Base-by-base conservation (phyloP, 2,113 vertebrate genomes). In the Hemicordylus capensis region DNA sequence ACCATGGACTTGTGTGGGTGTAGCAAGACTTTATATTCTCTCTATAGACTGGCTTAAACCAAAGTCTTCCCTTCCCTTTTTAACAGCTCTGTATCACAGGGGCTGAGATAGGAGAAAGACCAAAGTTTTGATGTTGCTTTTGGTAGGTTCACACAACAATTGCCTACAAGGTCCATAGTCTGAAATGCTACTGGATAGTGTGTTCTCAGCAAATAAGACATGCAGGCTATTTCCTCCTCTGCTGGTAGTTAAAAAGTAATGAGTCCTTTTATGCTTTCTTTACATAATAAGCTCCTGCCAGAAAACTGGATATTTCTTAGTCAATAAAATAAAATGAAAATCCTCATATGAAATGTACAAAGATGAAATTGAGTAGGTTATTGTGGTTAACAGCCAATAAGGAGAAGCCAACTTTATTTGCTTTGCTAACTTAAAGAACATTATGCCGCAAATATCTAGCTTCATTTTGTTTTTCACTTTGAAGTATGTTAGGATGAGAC, bases 311-410 rank as follows among this genome's bases (percentile, higher is more conserved):
- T 94, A 91, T 80, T 91, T 93, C 80, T 90, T 92, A 1, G 28
- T 94, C 91, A 93, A 88, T 92, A 93, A 94, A 93, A 88, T 94
- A 86, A 93, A 88, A 92, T 93, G 85, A 92, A 93, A 90, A 85
- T 92, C 89, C 86, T 86, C 81, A 90, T 94, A 94, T 93, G 93
- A 91, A 90, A 91, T 91, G 86, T 90, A 92, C 90, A 92, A 91
- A 94, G 90, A 91, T 86, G 84, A 90, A 91, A 90, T 92, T 84
- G 90, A 93, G 88, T 77, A 83, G 91, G 93, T 92, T 93, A 87
- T 85, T 90, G 90, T 93, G 92, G 92, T 94, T 95, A 93, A 93
- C 94, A 94, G 91, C 84, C 93, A 94, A 93, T 94, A 93, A 94
- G 92, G 61, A 90, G 92, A 93, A 91, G 87, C 89, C 86, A 90